Base-by-base conservation (phyloP, 2,113 vertebrate species). In the Myrmecobius fasciatus region DNA sequence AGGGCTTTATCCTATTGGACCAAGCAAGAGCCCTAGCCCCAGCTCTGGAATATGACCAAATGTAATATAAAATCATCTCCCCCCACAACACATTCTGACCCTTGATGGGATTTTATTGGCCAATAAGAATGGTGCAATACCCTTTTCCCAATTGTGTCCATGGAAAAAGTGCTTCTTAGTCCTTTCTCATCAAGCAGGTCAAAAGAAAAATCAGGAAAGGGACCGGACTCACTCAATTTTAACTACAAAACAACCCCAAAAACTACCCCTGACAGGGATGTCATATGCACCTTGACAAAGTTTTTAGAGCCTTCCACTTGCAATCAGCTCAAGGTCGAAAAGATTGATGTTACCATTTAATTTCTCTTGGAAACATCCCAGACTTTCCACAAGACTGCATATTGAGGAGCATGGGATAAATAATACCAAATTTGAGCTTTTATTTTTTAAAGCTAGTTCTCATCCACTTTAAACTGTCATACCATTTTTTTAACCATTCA, bases 401-500 rank as follows among this genome's bases (percentile, higher is more conserved):
- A 93, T 96, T 96, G 91, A 95, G 96, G 49, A 97, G 94, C 60
- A 90, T 54, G 92, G 96, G 96, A 97, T 97, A 97, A 97, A 97
- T 97, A 98, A 97, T 96, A 97, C 94, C 94, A 97, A 97, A 94
- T 97, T 97, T 96, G 67, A 83, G 67, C 67, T 83, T 83, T 83
- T 83, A 83, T 83, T 83, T 83, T 83, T 83, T 43, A 83, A 83
- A 83, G 67, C 67, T 83, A 83, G 67, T 83, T 60, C 89, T 97
- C 96, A 54, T 75, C 97, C 97, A 97, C 97, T 98, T 97, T 97
- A 97, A 97, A 95, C 94, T 89, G 75, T 97, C 93, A 96, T 95
- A 96, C 96, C 96, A 97, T 96, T 97, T 97, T 97, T 97, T 96
- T 97, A 97, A 97, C 96, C 95, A 96, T 96, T 97, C 96, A 96